Evolutionary conservation across 2,888 invertebrate species (phyloP), one percentile per base, ranked within the genome.

Genomic region (Orthosia gracilis): DNA sequence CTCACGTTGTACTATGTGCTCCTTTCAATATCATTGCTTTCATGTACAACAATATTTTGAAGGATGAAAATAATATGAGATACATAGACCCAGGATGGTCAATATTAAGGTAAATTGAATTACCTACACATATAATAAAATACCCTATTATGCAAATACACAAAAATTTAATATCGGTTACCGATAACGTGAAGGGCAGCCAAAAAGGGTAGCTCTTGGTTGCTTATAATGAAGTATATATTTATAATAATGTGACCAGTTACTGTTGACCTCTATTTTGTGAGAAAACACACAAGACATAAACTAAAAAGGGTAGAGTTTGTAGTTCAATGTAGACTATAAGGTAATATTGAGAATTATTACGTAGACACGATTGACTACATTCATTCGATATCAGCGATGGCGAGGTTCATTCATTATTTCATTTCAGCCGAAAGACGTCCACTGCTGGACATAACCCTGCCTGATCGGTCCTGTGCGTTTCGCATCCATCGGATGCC

Each of bases 81-180:
- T 50, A 54, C 18, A 31, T 45, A 31, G 49, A 3, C 31, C 50
- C n/a, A 64, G 55, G 23, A 59, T 50, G 68, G 69, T 64, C 63
- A 66, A 73, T 66, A 65, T 66, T 45, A 77, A n/a, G 52, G 69
- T 58, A 80, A 83, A 83, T 83, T 72, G 71, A 74, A 77, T 73
- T 66, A 78, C 72, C 73, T 17, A 67, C 66, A 73, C 80, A 80
- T 70, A 83, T 74, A 73, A 76, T 73, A 76, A 80, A 61, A 78
- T 52, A 65, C 45, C 68, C 62, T 73, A 84, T 85, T 86, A 88
- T 86, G 86, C 76, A 83, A 88, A 88, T 86, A 81, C 62, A 63
- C 50, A 79, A 79, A 79, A 83, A 84, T 87, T 83, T 76, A 87
- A 82, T 86, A 86, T 85, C 85, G 87, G 81, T 83, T 77, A 76